Conservation (phyloP, 2,888 invertebrate species). For the Rotaria magnacalcarata region DNA sequence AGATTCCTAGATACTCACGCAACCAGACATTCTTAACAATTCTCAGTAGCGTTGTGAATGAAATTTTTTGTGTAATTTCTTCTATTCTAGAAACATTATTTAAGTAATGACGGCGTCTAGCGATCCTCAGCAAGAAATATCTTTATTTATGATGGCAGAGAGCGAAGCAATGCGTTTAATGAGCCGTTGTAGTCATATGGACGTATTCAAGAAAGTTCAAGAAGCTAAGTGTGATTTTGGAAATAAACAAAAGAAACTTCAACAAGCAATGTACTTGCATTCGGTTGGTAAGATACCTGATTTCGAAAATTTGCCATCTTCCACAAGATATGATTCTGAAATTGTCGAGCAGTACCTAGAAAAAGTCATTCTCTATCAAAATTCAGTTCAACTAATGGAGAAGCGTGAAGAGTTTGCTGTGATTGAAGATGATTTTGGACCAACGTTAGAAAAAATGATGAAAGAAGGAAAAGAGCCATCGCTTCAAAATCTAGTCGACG, state of each 20-base stretch:
- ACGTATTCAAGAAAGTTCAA: not conserved
- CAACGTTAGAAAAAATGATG: not conserved
- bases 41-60: too few relatives aligned
- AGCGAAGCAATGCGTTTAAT: not conserved
- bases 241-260: not conserved
- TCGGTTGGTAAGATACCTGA: not conserved
- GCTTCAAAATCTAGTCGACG: not conserved
- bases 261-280: not conserved
- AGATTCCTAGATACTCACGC: too few relatives aligned
- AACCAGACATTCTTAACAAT: too few relatives aligned
- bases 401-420: conserved; percentile 2
- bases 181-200: not conserved
- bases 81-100: not conserved
- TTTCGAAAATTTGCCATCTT: not conserved
- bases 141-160: not conserved
- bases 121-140: not conserved
- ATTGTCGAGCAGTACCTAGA: not conserved
- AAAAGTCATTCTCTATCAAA: not conserved
- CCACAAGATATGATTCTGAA: not conserved
- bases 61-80: not conserved
- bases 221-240: not conserved
- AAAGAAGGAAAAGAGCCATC: not conserved
- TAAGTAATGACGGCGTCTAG: not conserved
- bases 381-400: not conserved
- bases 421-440: conserved; percentile 9